phyloP scores from a whole-genome alignment of 2,888 invertebrate genomes.

The Harpagoxenus sublaevis region DNA sequence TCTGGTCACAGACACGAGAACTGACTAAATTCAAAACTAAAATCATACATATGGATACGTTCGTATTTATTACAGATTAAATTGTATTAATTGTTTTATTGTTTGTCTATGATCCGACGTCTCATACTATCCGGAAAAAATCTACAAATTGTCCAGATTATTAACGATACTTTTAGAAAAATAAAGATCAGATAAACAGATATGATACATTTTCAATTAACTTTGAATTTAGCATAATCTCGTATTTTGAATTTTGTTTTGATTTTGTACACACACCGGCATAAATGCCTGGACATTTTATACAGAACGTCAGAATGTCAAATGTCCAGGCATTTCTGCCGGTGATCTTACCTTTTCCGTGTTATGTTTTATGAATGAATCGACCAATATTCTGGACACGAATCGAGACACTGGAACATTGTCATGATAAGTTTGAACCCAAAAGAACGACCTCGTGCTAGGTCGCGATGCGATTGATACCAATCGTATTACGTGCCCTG shows the following conservation, averaged over 20 bases:
- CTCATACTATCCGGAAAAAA: neutral
- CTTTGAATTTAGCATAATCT: neutral
- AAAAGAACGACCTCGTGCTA: slow-evolving; percentile 52
- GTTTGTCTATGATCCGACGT: neutral
- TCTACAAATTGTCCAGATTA: neutral
- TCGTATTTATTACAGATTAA: neutral
- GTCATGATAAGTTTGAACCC: slow-evolving; percentile 25
- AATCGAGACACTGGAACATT: neutral
- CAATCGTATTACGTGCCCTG: slow-evolving; percentile 22
- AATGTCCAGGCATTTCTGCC: too few species aligned
- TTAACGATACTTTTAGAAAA: neutral
- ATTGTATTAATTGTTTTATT: neutral
- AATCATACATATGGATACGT: neutral
- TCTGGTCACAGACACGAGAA: neutral
- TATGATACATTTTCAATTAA: neutral
- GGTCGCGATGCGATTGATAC: slow-evolving; percentile 42
- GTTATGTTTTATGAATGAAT: neutral
- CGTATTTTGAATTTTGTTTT: neutral
- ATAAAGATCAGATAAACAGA: neutral
- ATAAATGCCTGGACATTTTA: too few species aligned
- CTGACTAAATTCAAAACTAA: neutral
- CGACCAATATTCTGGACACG: neutral
- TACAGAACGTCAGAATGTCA: too few species aligned
- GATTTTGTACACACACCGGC: too few species aligned
- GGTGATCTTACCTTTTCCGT: too few species aligned